Base-by-base conservation (phyloP, 2,888 invertebrate genomes). In the Aspidiotus rigidus region DNA sequence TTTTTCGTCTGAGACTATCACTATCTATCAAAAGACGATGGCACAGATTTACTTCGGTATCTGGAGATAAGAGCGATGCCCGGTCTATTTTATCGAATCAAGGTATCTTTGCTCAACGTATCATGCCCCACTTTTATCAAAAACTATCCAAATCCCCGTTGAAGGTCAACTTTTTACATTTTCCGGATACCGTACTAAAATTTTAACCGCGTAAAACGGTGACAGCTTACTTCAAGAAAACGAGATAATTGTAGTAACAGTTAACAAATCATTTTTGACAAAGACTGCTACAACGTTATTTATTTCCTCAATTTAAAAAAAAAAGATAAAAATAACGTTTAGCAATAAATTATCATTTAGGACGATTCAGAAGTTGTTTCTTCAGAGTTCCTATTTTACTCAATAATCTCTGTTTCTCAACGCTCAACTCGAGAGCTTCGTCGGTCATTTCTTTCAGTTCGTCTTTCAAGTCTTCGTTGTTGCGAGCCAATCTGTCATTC, bases 391-490 rank as follows among this genome's bases (percentile, higher is more conserved):
- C 66, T 16, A 66, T 59, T 66, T 66, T 66, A 60, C 66, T 57
- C 59, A 66, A 66, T 15, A 66, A 66, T 66, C 66, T 66, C 66
- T 66, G 66, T 11, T 66, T 66, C 66, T 66, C 66, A 42, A 66
- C 66, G 66, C 59, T 57, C 44, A 66, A 59, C 44, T 66, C 66
- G 40, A 66, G 44, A 17, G 66, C 66, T 49, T 66, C 66, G 57
- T 66, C 66, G 59, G 66, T 66, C 66, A 66, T 66, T 11, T 66
- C 66, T 49, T 66, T 57, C 42, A 66, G 57, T 39, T 66, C 66
- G 49, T 66, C 66, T 59, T 59, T 59, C n/a, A 66, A 13, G n/a
- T 66, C 66, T 16, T 66, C 66, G 59, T 66, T 66, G 42, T 59
- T 66, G 11, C 59, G 57, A 10, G 49, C 49, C 57, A 66, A 39